Conservation (phyloP, 2,888 invertebrate genomes). For the Ormyrus pomaceus region DNA sequence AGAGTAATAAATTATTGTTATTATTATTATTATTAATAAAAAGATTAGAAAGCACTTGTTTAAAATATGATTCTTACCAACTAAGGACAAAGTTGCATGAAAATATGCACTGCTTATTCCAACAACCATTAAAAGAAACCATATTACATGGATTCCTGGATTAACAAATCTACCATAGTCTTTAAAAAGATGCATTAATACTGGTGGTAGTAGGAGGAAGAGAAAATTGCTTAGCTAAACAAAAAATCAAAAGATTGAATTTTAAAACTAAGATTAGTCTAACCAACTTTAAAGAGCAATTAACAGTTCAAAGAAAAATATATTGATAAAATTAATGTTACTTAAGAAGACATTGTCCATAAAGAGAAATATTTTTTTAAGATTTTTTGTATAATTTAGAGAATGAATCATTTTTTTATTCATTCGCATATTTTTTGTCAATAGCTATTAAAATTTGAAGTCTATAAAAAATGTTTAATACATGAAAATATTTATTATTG, state of each 20-base stretch:
- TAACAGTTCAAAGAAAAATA: too few species aligned
- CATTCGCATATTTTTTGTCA: too few species aligned
- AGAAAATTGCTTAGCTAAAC: constrained; percentile 85
- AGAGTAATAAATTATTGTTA: neutral
- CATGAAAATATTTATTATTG: too few species aligned
- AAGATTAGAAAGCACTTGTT: neutral
- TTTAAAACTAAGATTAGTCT: too few species aligned
- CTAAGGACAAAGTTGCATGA: constrained; percentile 88
- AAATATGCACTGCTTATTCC: constrained; percentile 90
- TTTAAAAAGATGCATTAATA: constrained; percentile 86
- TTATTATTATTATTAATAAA: neutral
- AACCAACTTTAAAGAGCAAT: too few species aligned
- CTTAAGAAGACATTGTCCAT: too few species aligned
- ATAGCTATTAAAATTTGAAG: too few species aligned
- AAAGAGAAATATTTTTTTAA: too few species aligned
- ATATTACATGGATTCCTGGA: constrained; percentile 87
- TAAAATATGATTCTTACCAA: constrained; percentile 75
- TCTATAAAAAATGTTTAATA: too few species aligned
- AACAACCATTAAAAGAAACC: constrained; percentile 87
- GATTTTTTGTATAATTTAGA: too few species aligned
- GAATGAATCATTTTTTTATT: too few species aligned
- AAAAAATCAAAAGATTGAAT: constrained; percentile 40
- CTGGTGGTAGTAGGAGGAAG: constrained; percentile 86
- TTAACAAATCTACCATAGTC: constrained; percentile 86
- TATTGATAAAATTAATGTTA: too few species aligned